Evolutionary conservation across 2,888 invertebrate genomes (phyloP).

Genomic region (Pomacea canaliculata): DNA sequence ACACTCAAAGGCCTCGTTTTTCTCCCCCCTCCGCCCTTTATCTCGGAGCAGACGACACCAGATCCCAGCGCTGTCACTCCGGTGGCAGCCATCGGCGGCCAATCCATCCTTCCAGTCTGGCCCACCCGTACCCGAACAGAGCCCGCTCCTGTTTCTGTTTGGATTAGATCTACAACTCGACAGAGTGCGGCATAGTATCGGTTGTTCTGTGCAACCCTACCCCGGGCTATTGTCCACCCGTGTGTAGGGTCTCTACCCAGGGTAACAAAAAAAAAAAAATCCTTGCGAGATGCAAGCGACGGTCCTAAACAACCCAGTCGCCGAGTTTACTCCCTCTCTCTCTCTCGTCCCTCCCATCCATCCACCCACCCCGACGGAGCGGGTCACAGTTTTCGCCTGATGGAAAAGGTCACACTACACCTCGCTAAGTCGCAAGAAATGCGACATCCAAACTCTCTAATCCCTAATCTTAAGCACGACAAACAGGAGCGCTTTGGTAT

Average conservation of each 20-base stretch:
- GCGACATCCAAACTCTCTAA: constrained; percentile 24
- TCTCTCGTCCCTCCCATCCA: neutral
- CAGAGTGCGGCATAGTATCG: constrained; percentile 21
- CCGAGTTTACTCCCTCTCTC: neutral
- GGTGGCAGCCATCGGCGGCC: constrained; percentile 16
- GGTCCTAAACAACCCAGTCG: too few relatives aligned
- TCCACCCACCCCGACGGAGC: neutral
- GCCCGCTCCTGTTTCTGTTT: constrained; percentile 24
- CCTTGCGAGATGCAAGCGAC: too few relatives aligned
- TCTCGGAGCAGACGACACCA: constrained; percentile 17
- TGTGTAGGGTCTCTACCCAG: neutral
- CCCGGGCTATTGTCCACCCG: neutral
- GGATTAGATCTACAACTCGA: constrained; percentile 26
- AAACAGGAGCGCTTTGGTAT: constrained; percentile 22
- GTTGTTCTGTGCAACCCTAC: constrained; percentile 16
- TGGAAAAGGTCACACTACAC: constrained; percentile 23
- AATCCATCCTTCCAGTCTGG: constrained; percentile 18
- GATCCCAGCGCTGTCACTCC: constrained; percentile 24
- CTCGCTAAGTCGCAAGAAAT: constrained; percentile 23
- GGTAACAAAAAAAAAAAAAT: too few relatives aligned
- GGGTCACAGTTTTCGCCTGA: neutral
- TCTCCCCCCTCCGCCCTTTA: too few relatives aligned
- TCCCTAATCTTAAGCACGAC: constrained; percentile 24
- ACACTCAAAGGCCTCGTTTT: neutral
- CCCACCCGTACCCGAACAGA: constrained; percentile 26